A percentile compares a stretch with the other conserved stretches of the same genome.
These are phyloP conservation scores for Aurelia sp. DNA, from an alignment of 30 jellyfish, hydroid and myxozoan genomes.

Conservation along the genomic window DNA sequence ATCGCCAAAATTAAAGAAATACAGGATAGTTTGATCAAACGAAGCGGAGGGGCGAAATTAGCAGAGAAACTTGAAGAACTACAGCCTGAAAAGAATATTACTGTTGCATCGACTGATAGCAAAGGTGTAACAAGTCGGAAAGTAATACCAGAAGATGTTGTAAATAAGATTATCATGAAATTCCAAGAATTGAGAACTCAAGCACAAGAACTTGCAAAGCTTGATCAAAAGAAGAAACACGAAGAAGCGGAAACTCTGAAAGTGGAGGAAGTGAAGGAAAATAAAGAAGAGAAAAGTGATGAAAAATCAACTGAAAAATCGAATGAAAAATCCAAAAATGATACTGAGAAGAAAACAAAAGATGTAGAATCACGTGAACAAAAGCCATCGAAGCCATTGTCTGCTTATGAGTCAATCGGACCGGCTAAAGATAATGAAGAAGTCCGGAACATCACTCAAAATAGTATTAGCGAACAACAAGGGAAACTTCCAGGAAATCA, in stretches of 20 bases:
- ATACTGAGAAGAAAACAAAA: neutral
- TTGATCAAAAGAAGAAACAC: constrained; percentile 17
- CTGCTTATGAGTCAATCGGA: constrained; percentile 95
- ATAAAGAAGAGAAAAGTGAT: neutral
- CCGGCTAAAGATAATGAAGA: constrained; percentile 97
- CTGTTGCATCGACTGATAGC: constrained; percentile 40
- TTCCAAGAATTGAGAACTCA: constrained; percentile 91
- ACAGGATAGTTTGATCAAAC: constrained; percentile 87
- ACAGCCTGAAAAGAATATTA: constrained; percentile 71
- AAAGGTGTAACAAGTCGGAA: constrained; percentile 70
- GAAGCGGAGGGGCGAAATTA: constrained; percentile 75
- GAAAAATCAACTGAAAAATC: neutral
- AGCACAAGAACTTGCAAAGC: constrained; percentile 68
- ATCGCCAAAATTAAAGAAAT: constrained; percentile 89
- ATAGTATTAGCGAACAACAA: constrained; percentile 11
- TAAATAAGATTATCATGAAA: constrained; percentile 88
- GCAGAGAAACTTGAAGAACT: constrained; percentile 74
- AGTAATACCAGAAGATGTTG: constrained; percentile 98
- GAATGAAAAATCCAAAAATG: neutral
- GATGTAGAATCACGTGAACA: neutral
- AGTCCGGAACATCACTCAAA: constrained; percentile 74
- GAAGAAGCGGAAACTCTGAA: neutral
- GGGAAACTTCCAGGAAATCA: constrained; percentile 42
- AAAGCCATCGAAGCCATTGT: constrained; percentile 4
- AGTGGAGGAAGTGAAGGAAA: neutral